Evolutionary conservation across 2,797 vertebrate genomes (phyloP).

Genomic region (Falco novaeseelandiae): DNA sequence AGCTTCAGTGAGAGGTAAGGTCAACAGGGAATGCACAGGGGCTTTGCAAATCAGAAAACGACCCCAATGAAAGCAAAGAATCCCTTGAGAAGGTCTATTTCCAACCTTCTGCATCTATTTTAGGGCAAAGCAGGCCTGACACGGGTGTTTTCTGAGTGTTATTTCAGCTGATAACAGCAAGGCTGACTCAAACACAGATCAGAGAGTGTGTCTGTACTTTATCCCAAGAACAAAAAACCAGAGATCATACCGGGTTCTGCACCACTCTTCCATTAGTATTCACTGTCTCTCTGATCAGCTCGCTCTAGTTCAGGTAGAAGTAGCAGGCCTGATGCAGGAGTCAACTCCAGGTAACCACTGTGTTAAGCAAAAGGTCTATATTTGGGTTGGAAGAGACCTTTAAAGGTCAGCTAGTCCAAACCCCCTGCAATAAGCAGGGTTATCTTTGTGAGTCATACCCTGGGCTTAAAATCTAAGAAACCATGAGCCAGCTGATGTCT

Average conservation of each 20-base stretch:
- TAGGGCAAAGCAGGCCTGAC: not conserved
- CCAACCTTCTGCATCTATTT: not conserved
- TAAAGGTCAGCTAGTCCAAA: not conserved
- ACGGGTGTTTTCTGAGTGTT: not conserved
- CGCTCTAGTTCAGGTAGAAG: not conserved
- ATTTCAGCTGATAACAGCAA: not conserved
- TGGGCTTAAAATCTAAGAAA: not conserved
- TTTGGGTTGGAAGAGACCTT: not conserved
- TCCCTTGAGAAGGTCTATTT: not conserved
- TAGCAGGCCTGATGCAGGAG: not conserved
- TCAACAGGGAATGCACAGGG: not conserved
- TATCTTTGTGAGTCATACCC: not conserved
- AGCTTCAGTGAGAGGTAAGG: not conserved
- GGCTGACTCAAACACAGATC: not conserved
- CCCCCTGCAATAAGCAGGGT: not conserved
- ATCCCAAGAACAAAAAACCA: not conserved
- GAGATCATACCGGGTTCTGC: not conserved
- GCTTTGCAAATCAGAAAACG: not conserved
- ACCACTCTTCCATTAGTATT: not conserved
- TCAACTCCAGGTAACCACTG: fast-evolving
- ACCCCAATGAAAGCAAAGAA: not conserved
- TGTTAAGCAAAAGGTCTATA: not conserved
- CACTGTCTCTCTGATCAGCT: not conserved
- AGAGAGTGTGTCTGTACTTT: not conserved
- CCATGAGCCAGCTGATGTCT: not conserved